phyloP scores from a whole-genome alignment of 1,140 invertebrate genomes.

The Magallana angulata region DNA sequence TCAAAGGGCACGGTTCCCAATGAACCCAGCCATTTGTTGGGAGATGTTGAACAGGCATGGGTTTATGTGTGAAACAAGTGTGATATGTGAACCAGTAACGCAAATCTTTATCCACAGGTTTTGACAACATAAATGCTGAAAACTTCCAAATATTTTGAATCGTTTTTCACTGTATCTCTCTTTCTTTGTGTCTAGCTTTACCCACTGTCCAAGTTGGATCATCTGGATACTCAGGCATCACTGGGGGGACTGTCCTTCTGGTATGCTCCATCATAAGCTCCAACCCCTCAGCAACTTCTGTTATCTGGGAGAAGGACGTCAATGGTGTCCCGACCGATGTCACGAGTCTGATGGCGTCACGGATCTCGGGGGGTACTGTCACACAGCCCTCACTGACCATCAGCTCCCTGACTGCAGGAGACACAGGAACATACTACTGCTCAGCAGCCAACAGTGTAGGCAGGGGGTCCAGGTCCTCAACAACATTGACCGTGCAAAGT shows the following conservation, averaged over 20 bases:
- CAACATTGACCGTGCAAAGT: slow-evolving; percentile 43
- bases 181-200: slow-evolving; percentile 28
- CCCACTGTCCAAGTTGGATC: slow-evolving; percentile 47
- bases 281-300: slow-evolving; percentile 42
- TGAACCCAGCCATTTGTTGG: not conserved
- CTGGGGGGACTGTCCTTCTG: slow-evolving; percentile 38
- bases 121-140: no score
- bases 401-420: not conserved
- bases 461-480: slow-evolving; percentile 30
- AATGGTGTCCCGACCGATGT: slow-evolving; percentile 46
- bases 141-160: no score
- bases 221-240: slow-evolving; percentile 37
- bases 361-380: slow-evolving; percentile 39
- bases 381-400: slow-evolving; percentile 42
- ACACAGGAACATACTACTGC: slow-evolving; percentile 50
- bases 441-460: slow-evolving; percentile 49
- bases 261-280: slow-evolving; percentile 38
- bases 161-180: not conserved
- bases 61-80: not conserved
- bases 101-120: no score
- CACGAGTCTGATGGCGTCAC: not conserved
- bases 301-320: slow-evolving; percentile 46
- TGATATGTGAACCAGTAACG: not conserved
- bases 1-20: not conserved
- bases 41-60: not conserved